Evolutionary conservation across 2,797 vertebrate genomes (phyloP).

Genomic region (Chrysocyon brachyurus): DNA sequence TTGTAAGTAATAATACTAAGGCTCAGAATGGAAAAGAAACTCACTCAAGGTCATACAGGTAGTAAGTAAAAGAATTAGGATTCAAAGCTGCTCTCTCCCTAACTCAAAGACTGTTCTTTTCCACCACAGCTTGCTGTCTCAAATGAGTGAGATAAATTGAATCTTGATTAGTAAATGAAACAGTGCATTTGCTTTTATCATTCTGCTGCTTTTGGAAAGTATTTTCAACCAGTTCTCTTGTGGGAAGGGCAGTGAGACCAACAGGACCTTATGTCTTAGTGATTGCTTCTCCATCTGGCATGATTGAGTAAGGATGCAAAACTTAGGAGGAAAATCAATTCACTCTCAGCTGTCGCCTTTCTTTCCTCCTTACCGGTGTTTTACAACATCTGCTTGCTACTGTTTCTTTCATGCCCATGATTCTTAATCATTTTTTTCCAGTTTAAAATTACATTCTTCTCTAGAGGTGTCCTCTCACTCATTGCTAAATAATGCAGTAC

Average conservation of each 20-base stretch:
- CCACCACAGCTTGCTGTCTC: slow-evolving; percentile 53
- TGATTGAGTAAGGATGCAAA: slow-evolving; percentile 59
- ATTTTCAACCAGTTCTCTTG: slow-evolving; percentile 67
- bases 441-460: slow-evolving; percentile 67
- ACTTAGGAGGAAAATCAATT: slow-evolving; percentile 66
- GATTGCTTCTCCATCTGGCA: slow-evolving; percentile 74
- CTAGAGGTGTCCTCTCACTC: slow-evolving; percentile 34
- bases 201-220: slow-evolving; percentile 52
- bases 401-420: slow-evolving; percentile 23
- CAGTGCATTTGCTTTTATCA: slow-evolving; percentile 71
- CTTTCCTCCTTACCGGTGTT: slow-evolving; percentile 58
- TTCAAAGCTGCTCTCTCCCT: slow-evolving; percentile 60
- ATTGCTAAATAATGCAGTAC: slow-evolving; percentile 64
- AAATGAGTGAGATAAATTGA: slow-evolving; percentile 79
- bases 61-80: slow-evolving; percentile 66
- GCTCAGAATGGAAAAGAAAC: slow-evolving; percentile 26
- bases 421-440: slow-evolving; percentile 62
- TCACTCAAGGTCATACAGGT: slow-evolving; percentile 66
- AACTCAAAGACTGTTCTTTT: slow-evolving; percentile 51
- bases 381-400: slow-evolving; percentile 75
- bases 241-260: slow-evolving; percentile 67
- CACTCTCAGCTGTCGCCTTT: slow-evolving; percentile 64
- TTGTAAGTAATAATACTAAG: neutral
- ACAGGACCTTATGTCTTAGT: slow-evolving; percentile 61
- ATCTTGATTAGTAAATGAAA: slow-evolving; percentile 84